Conservation (phyloP, 1,140 invertebrate species). For the Medauroidea extradentata region DNA sequence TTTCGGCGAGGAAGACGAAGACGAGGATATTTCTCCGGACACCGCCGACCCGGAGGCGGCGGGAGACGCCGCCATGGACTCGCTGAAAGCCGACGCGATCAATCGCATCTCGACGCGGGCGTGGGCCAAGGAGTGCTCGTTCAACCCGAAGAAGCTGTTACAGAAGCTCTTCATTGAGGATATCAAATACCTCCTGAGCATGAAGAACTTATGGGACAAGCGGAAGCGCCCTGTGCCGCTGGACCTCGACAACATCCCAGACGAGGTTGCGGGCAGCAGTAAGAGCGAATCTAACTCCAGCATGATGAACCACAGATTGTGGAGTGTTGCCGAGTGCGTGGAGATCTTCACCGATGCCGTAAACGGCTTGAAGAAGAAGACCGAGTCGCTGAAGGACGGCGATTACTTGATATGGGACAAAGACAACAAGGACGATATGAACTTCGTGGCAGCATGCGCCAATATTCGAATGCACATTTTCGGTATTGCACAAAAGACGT, state of each 20-base stretch:
- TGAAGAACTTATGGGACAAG: slow-evolving; percentile 94
- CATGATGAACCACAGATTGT: slow-evolving; percentile 72
- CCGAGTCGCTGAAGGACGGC: slow-evolving; percentile 47
- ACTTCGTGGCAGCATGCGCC: slow-evolving; percentile 93
- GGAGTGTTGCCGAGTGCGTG: slow-evolving; percentile 73
- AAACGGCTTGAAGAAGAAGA: slow-evolving; percentile 46
- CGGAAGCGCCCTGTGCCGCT: slow-evolving; percentile 73
- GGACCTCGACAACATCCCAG: slow-evolving; percentile 62
- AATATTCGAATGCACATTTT: slow-evolving; percentile 93
- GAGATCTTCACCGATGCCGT: slow-evolving; percentile 70
- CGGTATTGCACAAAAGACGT: slow-evolving; percentile 77
- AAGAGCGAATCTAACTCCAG: slow-evolving; percentile 38
- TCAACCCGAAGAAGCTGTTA: slow-evolving; percentile 80
- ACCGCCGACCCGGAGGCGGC: slow-evolving; percentile 85
- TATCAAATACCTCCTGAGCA: slow-evolving; percentile 89
- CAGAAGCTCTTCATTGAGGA: slow-evolving; percentile 93
- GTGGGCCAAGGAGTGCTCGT: slow-evolving; percentile 82
- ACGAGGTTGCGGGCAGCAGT: slow-evolving; percentile 51
- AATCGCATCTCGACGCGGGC: slow-evolving; percentile 78
- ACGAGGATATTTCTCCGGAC: slow-evolving; percentile 98
- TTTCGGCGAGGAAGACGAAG: slow-evolving; percentile 93
- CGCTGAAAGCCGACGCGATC: slow-evolving; percentile 49
- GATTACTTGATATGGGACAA: slow-evolving; percentile 95
- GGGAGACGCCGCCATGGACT: slow-evolving; percentile 50
- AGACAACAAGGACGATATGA: slow-evolving; percentile 90